Conservation (phyloP, 2,113 vertebrate species). For the Ammodramus savannarum region DNA sequence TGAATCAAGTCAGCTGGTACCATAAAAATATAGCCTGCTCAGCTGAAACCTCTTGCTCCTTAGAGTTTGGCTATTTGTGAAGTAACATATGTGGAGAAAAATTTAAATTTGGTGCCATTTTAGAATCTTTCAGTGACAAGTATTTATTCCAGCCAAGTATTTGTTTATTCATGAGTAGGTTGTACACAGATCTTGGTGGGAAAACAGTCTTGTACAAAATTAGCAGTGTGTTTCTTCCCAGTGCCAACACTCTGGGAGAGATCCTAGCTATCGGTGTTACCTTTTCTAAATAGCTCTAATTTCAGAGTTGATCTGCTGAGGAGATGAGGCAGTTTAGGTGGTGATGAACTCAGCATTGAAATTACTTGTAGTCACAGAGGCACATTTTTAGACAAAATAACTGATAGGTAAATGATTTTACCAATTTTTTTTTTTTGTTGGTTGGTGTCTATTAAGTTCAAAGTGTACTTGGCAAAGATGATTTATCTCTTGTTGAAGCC, state of each 20-base stretch:
- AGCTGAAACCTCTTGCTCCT: background rate
- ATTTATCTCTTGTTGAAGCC: background rate
- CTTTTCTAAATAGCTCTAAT: background rate
- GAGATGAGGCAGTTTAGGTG: background rate
- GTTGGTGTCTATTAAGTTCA: background rate
- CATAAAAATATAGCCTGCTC: background rate
- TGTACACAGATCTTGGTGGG: background rate
- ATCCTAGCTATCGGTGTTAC: background rate
- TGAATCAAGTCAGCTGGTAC: background rate
- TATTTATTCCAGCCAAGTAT: background rate
- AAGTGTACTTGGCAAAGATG: background rate
- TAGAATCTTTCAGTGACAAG: background rate
- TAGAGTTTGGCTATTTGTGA: background rate
- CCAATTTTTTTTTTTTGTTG: background rate
- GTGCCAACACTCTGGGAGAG: background rate
- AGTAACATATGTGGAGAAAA: background rate
- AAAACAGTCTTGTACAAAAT: background rate
- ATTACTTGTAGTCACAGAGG: background rate
- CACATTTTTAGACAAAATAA: background rate
- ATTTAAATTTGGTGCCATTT: background rate
- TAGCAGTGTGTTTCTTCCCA: background rate
- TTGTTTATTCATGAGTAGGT: background rate
- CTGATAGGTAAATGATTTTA: background rate
- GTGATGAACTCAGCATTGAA: background rate
- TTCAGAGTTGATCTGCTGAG: background rate